Conservation (phyloP, 2,888 invertebrate genomes). For the Hirtodrosophila alboralis region DNA sequence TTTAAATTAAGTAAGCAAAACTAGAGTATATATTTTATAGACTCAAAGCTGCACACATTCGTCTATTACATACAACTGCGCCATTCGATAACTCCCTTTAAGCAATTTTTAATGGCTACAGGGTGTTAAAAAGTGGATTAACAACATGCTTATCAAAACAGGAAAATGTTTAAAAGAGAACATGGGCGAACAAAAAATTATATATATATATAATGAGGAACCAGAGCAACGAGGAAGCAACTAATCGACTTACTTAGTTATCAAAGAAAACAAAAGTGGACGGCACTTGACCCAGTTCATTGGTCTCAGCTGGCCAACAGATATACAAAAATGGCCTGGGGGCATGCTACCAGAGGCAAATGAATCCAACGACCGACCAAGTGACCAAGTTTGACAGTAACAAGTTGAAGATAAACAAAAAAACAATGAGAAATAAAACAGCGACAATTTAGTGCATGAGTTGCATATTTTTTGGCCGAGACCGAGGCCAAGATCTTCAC, state of each 20-base stretch:
- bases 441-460: conserved; percentile 79
- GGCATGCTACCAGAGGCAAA: conserved; percentile 33
- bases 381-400: conserved; percentile 77
- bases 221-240: conserved; percentile 47
- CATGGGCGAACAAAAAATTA: conserved; percentile 4
- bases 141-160: conserved; percentile 40
- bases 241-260: conserved; percentile 61
- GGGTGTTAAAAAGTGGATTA: conserved; percentile 29
- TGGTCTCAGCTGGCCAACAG: conserved; percentile 1
- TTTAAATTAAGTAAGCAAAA: too few relatives aligned
- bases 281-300: conserved; percentile 74
- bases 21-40: too few relatives aligned
- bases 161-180: conserved; percentile 23
- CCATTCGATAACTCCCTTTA: too few relatives aligned
- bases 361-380: conserved; percentile 59
- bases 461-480: conserved; percentile 73
- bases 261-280: conserved; percentile 78
- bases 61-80: too few relatives aligned
- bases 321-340: conserved; percentile 27
- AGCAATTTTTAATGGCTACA: too few relatives aligned
- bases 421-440: conserved; percentile 78
- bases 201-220: conserved; percentile 46
- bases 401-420: conserved; percentile 75
- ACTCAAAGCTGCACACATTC: too few relatives aligned
- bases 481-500: conserved; percentile 48